These are phyloP conservation scores for Montipora cactus DNA, from an alignment of 64 coral and sea anemone species.

Conservation along the genomic window DNA sequence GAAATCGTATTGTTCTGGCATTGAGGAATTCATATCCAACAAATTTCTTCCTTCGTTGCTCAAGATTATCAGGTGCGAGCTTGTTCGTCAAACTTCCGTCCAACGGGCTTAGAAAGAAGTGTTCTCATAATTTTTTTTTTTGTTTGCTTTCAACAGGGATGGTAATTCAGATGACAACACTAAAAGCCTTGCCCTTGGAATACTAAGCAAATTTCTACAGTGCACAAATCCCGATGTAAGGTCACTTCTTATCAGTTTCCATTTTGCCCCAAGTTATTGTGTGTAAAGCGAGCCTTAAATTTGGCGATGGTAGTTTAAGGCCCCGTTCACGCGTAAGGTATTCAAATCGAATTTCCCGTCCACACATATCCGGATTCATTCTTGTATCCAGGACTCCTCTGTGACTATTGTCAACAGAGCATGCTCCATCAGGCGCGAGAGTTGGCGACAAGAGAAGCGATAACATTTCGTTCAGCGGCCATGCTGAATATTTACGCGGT, in stretches of 20 bases:
- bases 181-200: conserved; percentile 82
- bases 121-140: neutral
- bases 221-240: conserved; percentile 80
- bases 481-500: no score
- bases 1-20: conserved; percentile 69
- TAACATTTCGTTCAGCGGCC: no score
- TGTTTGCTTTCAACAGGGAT: conserved; percentile 50
- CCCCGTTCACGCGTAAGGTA: no score
- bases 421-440: no score
- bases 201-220: conserved; percentile 90
- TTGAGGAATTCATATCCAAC: conserved; percentile 80
- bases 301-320: no score
- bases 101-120: neutral
- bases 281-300: no score
- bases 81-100: neutral
- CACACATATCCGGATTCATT: no score
- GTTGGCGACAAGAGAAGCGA: no score
- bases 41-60: conserved; percentile 86
- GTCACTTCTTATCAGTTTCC: neutral
- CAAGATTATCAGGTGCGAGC: conserved; percentile 84
- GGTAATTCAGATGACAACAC: conserved; percentile 65
- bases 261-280: no score
- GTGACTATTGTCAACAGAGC: neutral
- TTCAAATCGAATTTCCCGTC: no score
- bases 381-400: no score